A percentile compares a stretch with the other conserved stretches of the same genome.
phyloP scores from a whole-genome alignment of 2,888 invertebrate species.

The Lasioglossum malachurum region DNA sequence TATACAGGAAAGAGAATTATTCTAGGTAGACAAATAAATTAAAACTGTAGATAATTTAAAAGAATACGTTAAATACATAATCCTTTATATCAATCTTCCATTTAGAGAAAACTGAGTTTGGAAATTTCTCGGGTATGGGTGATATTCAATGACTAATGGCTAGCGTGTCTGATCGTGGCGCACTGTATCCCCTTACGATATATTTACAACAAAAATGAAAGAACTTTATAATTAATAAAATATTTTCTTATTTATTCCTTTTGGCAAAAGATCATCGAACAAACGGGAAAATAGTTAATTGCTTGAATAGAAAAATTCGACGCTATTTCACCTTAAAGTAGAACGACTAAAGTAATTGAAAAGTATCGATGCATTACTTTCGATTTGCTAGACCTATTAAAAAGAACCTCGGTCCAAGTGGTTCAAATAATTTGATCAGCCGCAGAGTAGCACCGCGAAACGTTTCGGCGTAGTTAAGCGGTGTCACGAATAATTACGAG shows the following conservation, averaged over 20 bases:
- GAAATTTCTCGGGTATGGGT: neutral
- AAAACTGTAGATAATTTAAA: neutral
- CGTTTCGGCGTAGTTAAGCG: slow-evolving; percentile 23
- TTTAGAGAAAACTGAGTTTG: neutral
- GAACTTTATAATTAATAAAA: no score
- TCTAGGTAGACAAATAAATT: neutral
- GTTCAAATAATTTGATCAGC: neutral
- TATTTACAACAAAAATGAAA: no score
- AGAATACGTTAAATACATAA: no score
- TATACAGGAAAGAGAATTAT: neutral
- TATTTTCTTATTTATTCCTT: no score
- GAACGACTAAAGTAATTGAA: no score
- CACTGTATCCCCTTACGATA: neutral
- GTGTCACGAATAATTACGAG: slow-evolving; percentile 49
- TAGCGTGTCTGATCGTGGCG: neutral
- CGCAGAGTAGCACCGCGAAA: neutral
- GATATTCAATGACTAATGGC: neutral
- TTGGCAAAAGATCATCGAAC: no score
- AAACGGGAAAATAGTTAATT: no score
- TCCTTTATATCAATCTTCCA: neutral
- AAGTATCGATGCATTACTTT: neutral
- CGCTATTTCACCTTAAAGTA: no score
- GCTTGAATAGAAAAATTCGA: no score
- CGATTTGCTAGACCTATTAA: neutral
- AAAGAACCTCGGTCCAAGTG: neutral